Conservation (phyloP, 2,113 vertebrate genomes). For the Melanotaenia duboulayi region DNA sequence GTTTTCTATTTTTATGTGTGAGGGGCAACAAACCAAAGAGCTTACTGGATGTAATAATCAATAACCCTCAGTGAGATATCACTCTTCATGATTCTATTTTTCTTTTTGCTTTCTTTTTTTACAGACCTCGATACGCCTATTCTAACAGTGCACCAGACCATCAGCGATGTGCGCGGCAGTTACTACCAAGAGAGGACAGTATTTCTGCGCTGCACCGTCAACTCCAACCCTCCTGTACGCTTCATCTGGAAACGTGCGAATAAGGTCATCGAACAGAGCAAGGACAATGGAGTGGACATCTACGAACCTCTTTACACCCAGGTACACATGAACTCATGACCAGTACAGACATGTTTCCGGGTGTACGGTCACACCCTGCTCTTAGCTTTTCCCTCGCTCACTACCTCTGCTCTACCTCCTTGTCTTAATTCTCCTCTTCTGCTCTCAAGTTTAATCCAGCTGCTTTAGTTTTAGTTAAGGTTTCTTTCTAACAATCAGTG, state of each 20-base stretch:
- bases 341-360: background rate
- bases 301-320: conserved; percentile 98
- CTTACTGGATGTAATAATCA: background rate
- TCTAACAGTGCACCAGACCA: conserved; percentile 96
- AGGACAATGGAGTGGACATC: conserved; percentile 98
- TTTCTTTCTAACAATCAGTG: background rate
- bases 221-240: conserved; percentile 96
- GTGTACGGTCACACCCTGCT: background rate
- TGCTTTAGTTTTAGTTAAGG: background rate
- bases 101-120: background rate
- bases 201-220: conserved; percentile 96
- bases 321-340: conserved; percentile 66
- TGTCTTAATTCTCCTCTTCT: background rate
- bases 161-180: conserved; percentile 94
- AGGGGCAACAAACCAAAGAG: conserved; percentile 3
- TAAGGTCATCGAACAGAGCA: conserved; percentile 91
- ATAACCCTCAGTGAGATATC: background rate
- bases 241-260: conserved; percentile 97
- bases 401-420: background rate
- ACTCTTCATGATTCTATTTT: conserved; percentile 16
- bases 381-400: background rate
- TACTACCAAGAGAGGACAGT: conserved; percentile 99
- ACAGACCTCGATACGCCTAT: conserved; percentile 94
- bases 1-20: background rate
- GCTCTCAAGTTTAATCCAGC: background rate